Evolutionary conservation across 2,797 vertebrate genomes (phyloP), one percentile per base, ranked within the genome.

Genomic region (Ibycter americanus): DNA sequence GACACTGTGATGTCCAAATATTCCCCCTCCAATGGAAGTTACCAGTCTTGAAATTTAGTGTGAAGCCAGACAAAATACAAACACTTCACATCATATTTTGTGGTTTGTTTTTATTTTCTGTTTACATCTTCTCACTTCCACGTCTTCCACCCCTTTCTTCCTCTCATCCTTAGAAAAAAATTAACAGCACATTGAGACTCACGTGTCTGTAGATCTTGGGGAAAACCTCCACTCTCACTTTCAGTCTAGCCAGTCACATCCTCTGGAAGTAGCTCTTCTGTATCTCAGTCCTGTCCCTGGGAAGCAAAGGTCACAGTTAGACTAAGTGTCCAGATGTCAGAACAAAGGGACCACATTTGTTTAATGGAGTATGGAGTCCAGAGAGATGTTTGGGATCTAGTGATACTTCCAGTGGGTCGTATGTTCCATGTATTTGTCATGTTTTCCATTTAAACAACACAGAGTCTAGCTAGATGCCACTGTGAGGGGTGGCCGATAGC

Each of bases 291-390:
- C 70, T 76, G 59, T 88, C 90, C 91, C 94, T 92, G 81, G 59
- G 73, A 96, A 96, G 83, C 77, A 97, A 90, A 95, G 92, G 90
- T 95, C 93, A 87, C 0, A 0, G 78, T 92, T 89, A 95, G 47
- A 89, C 68, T 72, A 86, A 94, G 58, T 12, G 47, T 96, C 90
- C 84, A 86, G 72, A 93, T 79, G 82, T 86, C 79, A 88, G 73
- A 96, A 91, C 70, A 91, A 93, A 95, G 65, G 76, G 47, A 91
- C 62, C 68, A 38, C 72, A 83, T 88, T 94, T 95, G 89, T 85
- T 88, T 92, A 94, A 96, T 90, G 76, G 87, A 91, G n/a, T 71
- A 68, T 87, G 61, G 84, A 89, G 72, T 47, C 84, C 38, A 68
- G 87, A 85, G 91, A 97, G 67, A 52, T 73, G 76, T 90, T 91